Evolutionary conservation across 1,140 invertebrate species (phyloP).

Genomic region (Drosophila biarmipes): DNA sequence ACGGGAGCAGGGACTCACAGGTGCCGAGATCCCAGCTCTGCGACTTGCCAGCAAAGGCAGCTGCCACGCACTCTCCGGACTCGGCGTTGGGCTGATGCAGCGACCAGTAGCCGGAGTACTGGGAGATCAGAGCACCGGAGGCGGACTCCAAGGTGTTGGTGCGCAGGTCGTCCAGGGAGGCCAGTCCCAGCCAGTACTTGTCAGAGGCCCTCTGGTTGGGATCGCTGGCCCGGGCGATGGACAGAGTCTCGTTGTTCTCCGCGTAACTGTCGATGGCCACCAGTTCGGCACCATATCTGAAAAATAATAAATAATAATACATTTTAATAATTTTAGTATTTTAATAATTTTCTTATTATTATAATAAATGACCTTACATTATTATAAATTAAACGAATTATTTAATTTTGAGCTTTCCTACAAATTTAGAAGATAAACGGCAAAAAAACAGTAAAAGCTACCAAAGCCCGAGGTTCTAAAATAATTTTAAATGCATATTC

Average conservation of each 20-base stretch:
- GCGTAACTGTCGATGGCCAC: conserved; percentile 94
- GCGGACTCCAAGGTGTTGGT: conserved; percentile 97
- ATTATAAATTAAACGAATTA: no score
- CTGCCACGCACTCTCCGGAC: conserved; percentile 94
- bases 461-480: no score
- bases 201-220: conserved; percentile 86
- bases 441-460: no score
- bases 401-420: no score
- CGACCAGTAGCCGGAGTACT: conserved; percentile 97
- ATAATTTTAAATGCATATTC: no score
- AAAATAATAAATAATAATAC: no score
- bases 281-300: conserved; percentile 95
- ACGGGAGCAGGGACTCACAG: conserved; percentile 96
- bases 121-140: conserved; percentile 94
- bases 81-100: conserved; percentile 93
- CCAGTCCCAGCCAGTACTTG: conserved; percentile 94
- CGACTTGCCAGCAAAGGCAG: conserved; percentile 89
- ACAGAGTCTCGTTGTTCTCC: conserved; percentile 95
- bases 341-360: background rate
- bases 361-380: no score
- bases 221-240: conserved; percentile 89
- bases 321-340: no score
- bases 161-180: conserved; percentile 94
- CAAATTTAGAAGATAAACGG: no score
- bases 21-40: conserved; percentile 97